phyloP scores from a whole-genome alignment of 1,140 invertebrate species.

The Cydia strobilella region DNA sequence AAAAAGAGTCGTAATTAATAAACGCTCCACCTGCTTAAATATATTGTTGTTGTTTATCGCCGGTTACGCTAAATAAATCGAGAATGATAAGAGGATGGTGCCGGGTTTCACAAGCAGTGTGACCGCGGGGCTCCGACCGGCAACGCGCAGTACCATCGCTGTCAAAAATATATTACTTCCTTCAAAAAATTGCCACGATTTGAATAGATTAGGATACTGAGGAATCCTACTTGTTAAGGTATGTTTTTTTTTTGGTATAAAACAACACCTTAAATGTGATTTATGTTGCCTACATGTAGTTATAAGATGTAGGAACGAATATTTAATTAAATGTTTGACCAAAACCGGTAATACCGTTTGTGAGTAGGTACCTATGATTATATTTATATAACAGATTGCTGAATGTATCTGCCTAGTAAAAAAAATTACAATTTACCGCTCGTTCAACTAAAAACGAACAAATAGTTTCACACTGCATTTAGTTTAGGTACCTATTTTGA shows the following conservation, averaged over 20 bases:
- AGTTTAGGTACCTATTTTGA: too few relatives aligned
- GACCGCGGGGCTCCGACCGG: neutral
- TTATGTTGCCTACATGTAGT: neutral
- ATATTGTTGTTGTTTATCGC: neutral
- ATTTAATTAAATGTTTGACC: neutral
- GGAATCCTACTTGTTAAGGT: neutral
- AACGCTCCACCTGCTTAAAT: neutral
- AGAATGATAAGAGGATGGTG: slow-evolving; percentile 15
- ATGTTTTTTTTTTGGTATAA: neutral
- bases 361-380: neutral
- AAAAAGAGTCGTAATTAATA: neutral
- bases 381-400: neutral
- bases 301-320: neutral
- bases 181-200: neutral
- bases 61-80: neutral
- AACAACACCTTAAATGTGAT: neutral
- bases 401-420: too few relatives aligned
- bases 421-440: too few relatives aligned
- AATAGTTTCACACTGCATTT: too few relatives aligned
- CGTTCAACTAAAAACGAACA: too few relatives aligned
- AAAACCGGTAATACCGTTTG: slow-evolving; percentile 1
- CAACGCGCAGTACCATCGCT: neutral
- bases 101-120: slow-evolving; percentile 6
- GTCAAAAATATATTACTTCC: neutral
- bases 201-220: neutral